Conservation (phyloP, 1,140 invertebrate genomes). For the Drosophila serrata region DNA sequence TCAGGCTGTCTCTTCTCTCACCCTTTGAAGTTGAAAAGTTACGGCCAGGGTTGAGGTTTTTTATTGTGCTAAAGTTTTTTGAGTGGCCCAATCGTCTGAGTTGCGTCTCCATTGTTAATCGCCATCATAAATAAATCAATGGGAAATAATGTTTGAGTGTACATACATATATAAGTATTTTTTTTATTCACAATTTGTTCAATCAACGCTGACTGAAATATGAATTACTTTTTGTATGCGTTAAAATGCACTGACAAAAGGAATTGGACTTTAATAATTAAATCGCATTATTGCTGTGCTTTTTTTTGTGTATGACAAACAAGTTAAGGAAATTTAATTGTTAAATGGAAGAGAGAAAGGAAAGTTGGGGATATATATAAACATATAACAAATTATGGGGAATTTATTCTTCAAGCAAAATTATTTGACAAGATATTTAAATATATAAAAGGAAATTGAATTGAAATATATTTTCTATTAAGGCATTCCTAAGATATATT, state of each 20-base stretch:
- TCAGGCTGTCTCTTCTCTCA: slow-evolving; percentile 29
- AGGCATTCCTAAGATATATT: neutral
- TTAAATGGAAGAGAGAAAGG: neutral
- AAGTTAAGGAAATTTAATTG: neutral
- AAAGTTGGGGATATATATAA: neutral
- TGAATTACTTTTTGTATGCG: slow-evolving; percentile 63
- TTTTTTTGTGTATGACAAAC: neutral
- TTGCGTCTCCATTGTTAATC: slow-evolving; percentile 64
- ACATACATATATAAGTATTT: slow-evolving; percentile 8
- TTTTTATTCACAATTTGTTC: slow-evolving; percentile 70
- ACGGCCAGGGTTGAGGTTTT: slow-evolving; percentile 15
- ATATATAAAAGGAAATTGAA: too few relatives aligned
- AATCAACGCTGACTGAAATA: slow-evolving; percentile 56
- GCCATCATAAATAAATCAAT: slow-evolving; percentile 73
- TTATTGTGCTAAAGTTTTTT: slow-evolving; percentile 50
- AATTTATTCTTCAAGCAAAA: neutral
- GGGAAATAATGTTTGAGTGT: slow-evolving; percentile 23
- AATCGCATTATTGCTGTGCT: too few relatives aligned
- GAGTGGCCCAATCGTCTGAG: slow-evolving; percentile 43
- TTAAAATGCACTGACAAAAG: slow-evolving; percentile 8
- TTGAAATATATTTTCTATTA: neutral
- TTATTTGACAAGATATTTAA: too few relatives aligned
- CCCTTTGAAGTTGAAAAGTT: slow-evolving; percentile 41
- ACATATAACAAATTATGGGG: too few relatives aligned
- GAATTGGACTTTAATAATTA: neutral